Base-by-base conservation (phyloP, 2,113 vertebrate genomes). In the Taxidea taxus region DNA sequence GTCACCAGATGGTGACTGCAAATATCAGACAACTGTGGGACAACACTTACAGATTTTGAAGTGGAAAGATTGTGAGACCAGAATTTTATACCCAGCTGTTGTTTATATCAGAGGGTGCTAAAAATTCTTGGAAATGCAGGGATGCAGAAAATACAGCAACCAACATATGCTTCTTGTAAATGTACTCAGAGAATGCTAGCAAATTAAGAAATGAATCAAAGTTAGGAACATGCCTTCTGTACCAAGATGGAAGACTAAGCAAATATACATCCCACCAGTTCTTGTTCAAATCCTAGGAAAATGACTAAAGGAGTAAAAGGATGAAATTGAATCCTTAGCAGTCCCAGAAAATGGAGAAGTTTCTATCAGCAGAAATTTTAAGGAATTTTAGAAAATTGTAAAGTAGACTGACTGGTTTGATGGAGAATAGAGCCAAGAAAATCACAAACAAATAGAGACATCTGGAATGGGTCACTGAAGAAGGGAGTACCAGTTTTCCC, bases 41-140 rank as follows among this genome's bases (percentile, higher is more conserved):
- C 8, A 90, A 60, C 7, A 44, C 34, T 84, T 72, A n/a, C 20
- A 89, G 91, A 80, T 49, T 94, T 93, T 92, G 74, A 94, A 31
- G 42, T 15, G 47, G 31, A 68, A 87, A 87, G 37, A 80, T 29
- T 78, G 39, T 72, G 74, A 87, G 54, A 75, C 31, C 4, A 87
- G 42, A 92, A 92, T 97, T 98, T 97, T 98, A 98, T 97, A 97
- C 97, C 97, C 94, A 97, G 74, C 95, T 96, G 51, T 83, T 89
- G 14, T 86, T 93, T 83, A 82, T 87, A 7, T 86, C 84, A 94
- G 20, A 81, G 13, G 4, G 9, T 75, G 39, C 21, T 96, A 86
- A 86, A 92, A 90, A 18, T 90, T 95, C 37, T 81, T 25, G 13
- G 81, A 94, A 68, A 95, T 80, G 47, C 37, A 60, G 44, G 4